These are phyloP conservation scores for Psophia crepitans DNA, from an alignment of 2,113 vertebrate genomes.

Conservation along the genomic window DNA sequence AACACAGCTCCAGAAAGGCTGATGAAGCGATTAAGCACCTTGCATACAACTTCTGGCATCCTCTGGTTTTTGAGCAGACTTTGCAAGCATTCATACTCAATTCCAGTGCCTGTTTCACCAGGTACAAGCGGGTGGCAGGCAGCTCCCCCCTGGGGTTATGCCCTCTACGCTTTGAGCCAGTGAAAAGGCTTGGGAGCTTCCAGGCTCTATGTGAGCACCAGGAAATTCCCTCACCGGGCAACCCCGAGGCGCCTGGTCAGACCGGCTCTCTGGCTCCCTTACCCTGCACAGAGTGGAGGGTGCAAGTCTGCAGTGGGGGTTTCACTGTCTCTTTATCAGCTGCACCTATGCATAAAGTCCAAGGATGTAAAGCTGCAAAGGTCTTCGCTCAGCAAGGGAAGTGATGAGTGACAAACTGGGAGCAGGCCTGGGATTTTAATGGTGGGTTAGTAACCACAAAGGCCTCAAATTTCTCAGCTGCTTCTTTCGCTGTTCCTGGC, in stretches of 20 bases:
- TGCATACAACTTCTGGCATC: neutral
- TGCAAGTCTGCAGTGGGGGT: neutral
- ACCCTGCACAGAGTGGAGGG: neutral
- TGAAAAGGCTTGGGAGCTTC: neutral
- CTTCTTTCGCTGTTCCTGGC: neutral
- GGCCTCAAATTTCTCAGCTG: neutral
- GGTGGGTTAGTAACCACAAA: neutral
- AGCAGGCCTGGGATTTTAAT: neutral
- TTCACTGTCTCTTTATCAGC: neutral
- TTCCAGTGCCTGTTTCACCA: neutral
- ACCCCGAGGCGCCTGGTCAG: neutral
- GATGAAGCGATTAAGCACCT: neutral
- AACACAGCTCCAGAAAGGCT: neutral
- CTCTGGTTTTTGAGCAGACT: neutral
- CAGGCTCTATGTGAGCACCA: accelerated
- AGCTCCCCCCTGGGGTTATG: neutral
- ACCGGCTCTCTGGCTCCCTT: neutral
- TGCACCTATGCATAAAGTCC: neutral
- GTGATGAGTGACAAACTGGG: neutral
- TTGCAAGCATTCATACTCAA: neutral
- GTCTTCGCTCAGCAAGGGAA: neutral
- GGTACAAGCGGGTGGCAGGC: neutral
- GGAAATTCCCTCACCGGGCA: neutral
- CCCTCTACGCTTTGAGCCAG: neutral
- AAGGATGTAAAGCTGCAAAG: neutral